Evolutionary conservation across 2,888 invertebrate species (phyloP).

Genomic region (Hemistola chrysoprasaria): DNA sequence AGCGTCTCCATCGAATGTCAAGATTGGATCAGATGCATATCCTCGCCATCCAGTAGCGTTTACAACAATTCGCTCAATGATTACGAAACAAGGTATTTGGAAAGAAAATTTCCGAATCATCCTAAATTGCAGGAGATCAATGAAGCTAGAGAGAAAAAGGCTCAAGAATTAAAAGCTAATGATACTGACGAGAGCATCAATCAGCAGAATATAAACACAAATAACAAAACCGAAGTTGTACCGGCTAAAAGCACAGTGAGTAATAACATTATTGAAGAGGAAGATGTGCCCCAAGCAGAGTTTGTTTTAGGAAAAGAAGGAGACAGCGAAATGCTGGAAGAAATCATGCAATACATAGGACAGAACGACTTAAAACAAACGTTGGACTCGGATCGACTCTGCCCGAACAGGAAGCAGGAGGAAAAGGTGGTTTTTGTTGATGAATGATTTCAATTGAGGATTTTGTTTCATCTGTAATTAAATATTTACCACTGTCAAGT

Average conservation of each 20-base stretch:
- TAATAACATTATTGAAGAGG: slow-evolving; percentile 10
- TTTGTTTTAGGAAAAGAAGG: slow-evolving; percentile 24
- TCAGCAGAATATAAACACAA: neutral
- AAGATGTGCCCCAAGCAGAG: slow-evolving; percentile 14
- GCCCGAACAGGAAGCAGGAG: slow-evolving; percentile 56
- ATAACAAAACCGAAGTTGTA: slow-evolving; percentile 1
- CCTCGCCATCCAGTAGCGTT: slow-evolving; percentile 56
- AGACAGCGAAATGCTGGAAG: slow-evolving; percentile 62
- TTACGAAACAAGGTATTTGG: slow-evolving; percentile 46
- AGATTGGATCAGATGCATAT: slow-evolving; percentile 62
- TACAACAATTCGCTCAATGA: slow-evolving; percentile 59
- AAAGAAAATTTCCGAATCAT: slow-evolving; percentile 44
- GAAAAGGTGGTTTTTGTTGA: slow-evolving; percentile 64
- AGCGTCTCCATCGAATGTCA: slow-evolving; percentile 63
- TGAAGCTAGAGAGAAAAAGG: slow-evolving; percentile 31
- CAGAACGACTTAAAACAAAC: too few relatives aligned
- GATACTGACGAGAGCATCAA: slow-evolving; percentile 19
- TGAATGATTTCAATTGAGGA: slow-evolving; percentile 28
- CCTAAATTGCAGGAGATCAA: slow-evolving; percentile 36
- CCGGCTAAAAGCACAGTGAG: neutral
- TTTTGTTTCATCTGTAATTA: too few relatives aligned
- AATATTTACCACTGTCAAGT: too few relatives aligned
- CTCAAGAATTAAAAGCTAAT: slow-evolving; percentile 24
- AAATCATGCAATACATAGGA: slow-evolving; percentile 71
- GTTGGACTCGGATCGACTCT: slow-evolving; percentile 50